Conservation (phyloP, 2,113 vertebrate genomes). For the Girardinichthys multiradiatus region DNA sequence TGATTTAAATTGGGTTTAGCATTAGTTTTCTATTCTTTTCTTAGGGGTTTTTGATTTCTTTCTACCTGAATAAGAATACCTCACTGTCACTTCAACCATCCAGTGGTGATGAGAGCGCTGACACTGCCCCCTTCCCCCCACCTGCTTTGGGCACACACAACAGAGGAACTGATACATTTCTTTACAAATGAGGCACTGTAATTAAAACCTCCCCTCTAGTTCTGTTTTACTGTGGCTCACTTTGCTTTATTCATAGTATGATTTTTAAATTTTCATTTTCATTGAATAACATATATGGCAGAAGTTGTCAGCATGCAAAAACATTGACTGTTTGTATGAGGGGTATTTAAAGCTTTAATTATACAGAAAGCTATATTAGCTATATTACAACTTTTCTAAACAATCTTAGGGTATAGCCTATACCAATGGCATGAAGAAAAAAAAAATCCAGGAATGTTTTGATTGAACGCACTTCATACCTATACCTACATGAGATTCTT, state of each 20-base stretch:
- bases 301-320: background rate
- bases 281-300: background rate
- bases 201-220: slow-evolving; percentile 54
- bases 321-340: too few relatives aligned
- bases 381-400: background rate
- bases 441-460: background rate
- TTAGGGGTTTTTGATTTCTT: background rate
- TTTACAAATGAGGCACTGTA: slow-evolving; percentile 71
- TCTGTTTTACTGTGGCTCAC: slow-evolving; percentile 23
- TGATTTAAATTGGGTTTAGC: background rate
- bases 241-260: background rate
- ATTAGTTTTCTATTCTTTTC: background rate
- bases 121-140: slow-evolving; percentile 45
- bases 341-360: background rate
- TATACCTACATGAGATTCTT: background rate
- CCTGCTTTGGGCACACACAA: slow-evolving; percentile 55
- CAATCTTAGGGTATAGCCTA: background rate
- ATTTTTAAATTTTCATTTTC: slow-evolving; percentile 1
- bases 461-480: background rate
- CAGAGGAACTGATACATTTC: slow-evolving; percentile 68
- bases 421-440: background rate
- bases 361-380: too few relatives aligned
- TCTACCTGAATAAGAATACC: slow-evolving; percentile 33
- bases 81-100: slow-evolving; percentile 16
- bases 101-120: slow-evolving; percentile 30